Base-by-base conservation (phyloP, 2,113 vertebrate species). In the Plectropomus leopardus region DNA sequence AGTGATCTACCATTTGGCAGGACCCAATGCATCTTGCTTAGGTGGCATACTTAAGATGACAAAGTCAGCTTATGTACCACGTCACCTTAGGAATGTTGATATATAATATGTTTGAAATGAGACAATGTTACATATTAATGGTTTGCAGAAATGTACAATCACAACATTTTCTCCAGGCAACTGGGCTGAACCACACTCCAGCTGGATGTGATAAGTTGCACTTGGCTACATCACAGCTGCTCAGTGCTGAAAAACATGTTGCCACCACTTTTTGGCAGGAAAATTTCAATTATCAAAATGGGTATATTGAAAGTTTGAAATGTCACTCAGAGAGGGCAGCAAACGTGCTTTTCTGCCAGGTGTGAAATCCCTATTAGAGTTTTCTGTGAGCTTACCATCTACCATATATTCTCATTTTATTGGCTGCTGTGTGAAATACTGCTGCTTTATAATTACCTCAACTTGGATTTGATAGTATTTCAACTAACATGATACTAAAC, bases 381-480 rank as follows among this genome's bases (percentile, higher is more conserved):
- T 57, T 34, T 82, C 21, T 42, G 13, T 3, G 5, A 76, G 50
- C 34, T 69, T 45, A 67, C 34, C 51, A 45, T 42, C 36, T 51
- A 51, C 4, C 53, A 15, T 66, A 55, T 72, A 44, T 42, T 76
- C 34, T 70, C 3, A 36, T 45, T 68, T 23, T 47, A 63, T 34
- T 81, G 67, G 71, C 70, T 82, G 65, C 64, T 85, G 79, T 85
- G 45, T 71, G 44, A 86, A 85, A 80, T 54, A 34, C 70, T 79
- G 71, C 72, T 82, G 66, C 59, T 80, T 80, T 61, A 19, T 44
- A 67, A 77, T 75, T 42, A 80, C 76, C 63, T 73, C 63, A 69
- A 64, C 14, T 47, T 65, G 76, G 73, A 80, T 83, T 89, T 89
- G 75, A 82, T 80, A 58, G 45, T 83, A 86, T 81, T 59, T 47